A percentile compares a stretch with the other conserved stretches of the same genome.
Conservation (phyloP, 2,113 vertebrate genomes). For the Ibidorhyncha struthersii region DNA sequence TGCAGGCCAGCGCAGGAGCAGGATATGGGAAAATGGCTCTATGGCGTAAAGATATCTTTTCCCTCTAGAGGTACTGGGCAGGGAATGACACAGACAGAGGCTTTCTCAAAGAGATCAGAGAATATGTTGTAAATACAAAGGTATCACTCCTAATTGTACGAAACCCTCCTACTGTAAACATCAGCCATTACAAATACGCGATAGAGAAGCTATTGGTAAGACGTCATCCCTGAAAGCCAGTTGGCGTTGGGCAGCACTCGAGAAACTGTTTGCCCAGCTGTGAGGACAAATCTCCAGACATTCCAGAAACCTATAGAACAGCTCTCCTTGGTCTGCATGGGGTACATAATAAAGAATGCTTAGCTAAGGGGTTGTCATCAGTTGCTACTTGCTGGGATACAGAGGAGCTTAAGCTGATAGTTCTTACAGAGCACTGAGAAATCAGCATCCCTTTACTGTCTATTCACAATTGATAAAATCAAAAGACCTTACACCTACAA, state of each 20-base stretch:
- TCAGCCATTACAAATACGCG: background rate
- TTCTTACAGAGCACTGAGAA: background rate
- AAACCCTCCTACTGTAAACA: background rate
- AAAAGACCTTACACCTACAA: background rate
- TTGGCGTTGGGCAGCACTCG: fast-evolving
- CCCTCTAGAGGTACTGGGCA: background rate
- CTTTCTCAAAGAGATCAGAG: background rate
- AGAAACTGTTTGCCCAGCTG: background rate
- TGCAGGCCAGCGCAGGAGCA: background rate
- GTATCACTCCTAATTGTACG: background rate
- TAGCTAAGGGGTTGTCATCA: background rate
- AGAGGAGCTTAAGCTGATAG: background rate
- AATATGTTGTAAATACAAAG: background rate
- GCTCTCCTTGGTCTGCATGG: background rate
- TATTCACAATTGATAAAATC: background rate
- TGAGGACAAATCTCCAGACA: background rate
- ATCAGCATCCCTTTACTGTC: background rate
- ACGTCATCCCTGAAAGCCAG: background rate
- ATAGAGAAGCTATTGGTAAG: background rate
- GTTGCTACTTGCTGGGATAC: background rate
- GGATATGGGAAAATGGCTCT: background rate
- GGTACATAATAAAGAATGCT: background rate
- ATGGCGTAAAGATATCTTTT: background rate
- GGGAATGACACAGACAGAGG: background rate
- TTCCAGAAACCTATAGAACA: background rate